These are phyloP conservation scores for Cryptotis parvus DNA, from an alignment of 2,113 vertebrate genomes.

Conservation along the genomic window DNA sequence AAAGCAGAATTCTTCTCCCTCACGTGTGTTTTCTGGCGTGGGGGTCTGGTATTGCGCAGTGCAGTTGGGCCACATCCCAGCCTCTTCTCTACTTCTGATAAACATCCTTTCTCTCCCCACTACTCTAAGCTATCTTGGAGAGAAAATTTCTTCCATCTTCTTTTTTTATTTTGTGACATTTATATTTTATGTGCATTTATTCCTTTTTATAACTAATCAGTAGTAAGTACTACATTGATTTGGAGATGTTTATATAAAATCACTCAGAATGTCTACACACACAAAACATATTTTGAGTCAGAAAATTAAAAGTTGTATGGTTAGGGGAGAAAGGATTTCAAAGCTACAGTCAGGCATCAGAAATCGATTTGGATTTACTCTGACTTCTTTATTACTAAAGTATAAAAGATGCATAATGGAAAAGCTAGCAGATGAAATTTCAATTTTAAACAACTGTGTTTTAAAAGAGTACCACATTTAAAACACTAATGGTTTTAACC, in stretches of 20 bases:
- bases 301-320: conserved; percentile 16
- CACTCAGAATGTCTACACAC: conserved; percentile 52
- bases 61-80: too few species aligned
- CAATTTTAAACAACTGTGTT: conserved; percentile 23
- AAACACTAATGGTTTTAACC: conserved; percentile 16
- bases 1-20: background rate
- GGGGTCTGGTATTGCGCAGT: too few species aligned
- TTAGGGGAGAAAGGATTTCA: conserved; percentile 20
- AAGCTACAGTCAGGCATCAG: conserved; percentile 57
- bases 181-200: conserved; percentile 61
- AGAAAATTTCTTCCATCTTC: conserved; percentile 53
- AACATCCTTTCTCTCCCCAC: conserved; percentile 34
- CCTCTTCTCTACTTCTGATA: background rate
- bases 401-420: conserved; percentile 2
- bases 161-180: conserved; percentile 63
- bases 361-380: conserved; percentile 31
- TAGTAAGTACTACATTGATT: conserved; percentile 73
- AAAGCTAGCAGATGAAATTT: conserved; percentile 21
- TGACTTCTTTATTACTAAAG: background rate
- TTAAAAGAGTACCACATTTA: conserved; percentile 26
- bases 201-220: conserved; percentile 53
- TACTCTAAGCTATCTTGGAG: conserved; percentile 62
- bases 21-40: too few species aligned
- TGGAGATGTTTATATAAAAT: conserved; percentile 58
- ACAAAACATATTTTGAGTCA: conserved; percentile 72